phyloP scores from a whole-genome alignment of 2,113 vertebrate genomes.

The Chaenogobius annularis region DNA sequence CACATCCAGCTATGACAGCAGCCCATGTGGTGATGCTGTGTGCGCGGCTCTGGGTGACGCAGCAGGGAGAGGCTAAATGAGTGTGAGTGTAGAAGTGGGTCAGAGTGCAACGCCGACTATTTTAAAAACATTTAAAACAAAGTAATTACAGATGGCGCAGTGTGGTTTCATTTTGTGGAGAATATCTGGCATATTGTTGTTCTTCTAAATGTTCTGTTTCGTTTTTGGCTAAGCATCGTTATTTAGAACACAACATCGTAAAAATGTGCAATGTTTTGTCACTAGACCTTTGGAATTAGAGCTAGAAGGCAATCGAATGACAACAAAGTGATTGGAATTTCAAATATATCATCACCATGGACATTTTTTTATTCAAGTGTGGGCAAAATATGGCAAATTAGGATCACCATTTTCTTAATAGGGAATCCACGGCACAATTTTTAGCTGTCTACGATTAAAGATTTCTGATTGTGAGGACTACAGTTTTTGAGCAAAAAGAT shows the following conservation, averaged over 20 bases:
- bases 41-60: conserved; percentile 18
- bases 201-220: neutral
- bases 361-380: too few relatives aligned
- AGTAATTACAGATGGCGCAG: neutral
- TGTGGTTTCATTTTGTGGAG: conserved; percentile 4
- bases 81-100: neutral
- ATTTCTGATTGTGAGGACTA: too few relatives aligned
- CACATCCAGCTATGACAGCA: conserved; percentile 62
- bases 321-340: neutral
- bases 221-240: neutral
- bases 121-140: neutral
- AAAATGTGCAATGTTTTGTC: neutral
- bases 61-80: neutral
- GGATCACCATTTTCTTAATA: too few relatives aligned
- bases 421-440: too few relatives aligned
- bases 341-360: neutral
- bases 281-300: neutral
- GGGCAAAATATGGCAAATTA: neutral
- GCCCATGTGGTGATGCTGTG: conserved; percentile 31
- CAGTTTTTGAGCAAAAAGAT: too few relatives aligned
- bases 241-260: neutral
- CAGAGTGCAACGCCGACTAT: neutral
- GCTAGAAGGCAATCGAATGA: neutral
- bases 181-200: neutral
- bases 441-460: too few relatives aligned